Evolutionary conservation across 2,113 vertebrate species (phyloP), one percentile per base, ranked within the genome.

Genomic region (Thunnus maccoyii): DNA sequence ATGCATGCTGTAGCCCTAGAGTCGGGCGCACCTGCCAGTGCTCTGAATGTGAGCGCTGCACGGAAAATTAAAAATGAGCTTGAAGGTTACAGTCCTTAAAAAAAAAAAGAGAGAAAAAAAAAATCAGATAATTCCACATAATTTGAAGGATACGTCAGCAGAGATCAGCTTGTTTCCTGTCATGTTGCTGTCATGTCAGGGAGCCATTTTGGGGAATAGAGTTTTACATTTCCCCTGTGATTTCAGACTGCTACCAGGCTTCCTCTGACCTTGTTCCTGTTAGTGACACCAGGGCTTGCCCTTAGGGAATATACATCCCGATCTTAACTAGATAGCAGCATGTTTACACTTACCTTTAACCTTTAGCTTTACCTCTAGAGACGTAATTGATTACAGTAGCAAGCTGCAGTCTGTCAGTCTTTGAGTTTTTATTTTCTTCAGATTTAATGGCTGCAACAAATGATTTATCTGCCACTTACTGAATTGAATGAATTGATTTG

Each of bases 341-440:
- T 92, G 91, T 93, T 93, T 85, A 90, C 84, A 86, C 77, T 82
- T 88, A 92, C 90, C 92, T 91, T 91, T 94, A 79, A 92, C 91
- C 91, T 89, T 70, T 56, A n/a, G 41, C 64, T 78, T 88, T 75
- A 85, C 70, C 87, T 90, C 86, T 16, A 30, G 82, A 89, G 85
- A 84, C 72, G 9, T 72, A 90, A 89, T 72, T 84, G 85, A 84
- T 89, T 86, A 82, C 36, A 78, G 72, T 52, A 72, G 67, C 55
- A 68, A 54, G 73, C 72, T 78, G 56, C 64, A 67, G 47, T 10
- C 44, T 55, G 74, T 36, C 75, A 70, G 55, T 47, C 52, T 75
- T 18, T 22, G 0, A 55, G 47, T 48, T 60, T 76, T 55, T 32
- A 66, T 63, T 82, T 70, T 71, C n/a, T 46, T 15, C 57, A 68